Evolutionary conservation across 2,113 vertebrate species (phyloP).

Genomic region (Prinia subflava): DNA sequence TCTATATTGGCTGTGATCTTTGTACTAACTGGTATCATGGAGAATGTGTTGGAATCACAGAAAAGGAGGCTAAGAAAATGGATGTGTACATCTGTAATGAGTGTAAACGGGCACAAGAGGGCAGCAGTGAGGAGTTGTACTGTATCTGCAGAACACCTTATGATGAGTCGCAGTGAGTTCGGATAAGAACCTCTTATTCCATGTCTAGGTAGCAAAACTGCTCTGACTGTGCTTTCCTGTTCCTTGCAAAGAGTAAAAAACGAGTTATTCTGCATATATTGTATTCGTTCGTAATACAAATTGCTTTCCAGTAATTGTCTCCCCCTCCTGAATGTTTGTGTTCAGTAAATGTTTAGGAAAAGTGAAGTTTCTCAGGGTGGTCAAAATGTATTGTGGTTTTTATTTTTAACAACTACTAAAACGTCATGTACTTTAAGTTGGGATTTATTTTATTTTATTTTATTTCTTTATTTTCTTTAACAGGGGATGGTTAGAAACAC

Average conservation of each 20-base stretch:
- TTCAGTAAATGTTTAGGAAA: constrained; percentile 61
- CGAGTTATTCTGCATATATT: constrained; percentile 67
- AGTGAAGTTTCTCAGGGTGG: constrained; percentile 51
- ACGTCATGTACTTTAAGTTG: background rate
- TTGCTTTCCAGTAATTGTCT: constrained; percentile 63
- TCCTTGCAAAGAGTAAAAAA: constrained; percentile 64
- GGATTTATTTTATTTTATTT: background rate
- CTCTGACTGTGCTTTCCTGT: constrained; percentile 77
- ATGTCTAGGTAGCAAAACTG: constrained; percentile 79
- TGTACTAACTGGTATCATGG: constrained; percentile 99
- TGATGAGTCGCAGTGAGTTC: constrained; percentile 89
- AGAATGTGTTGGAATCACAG: constrained; percentile 97
- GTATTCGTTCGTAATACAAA: constrained; percentile 64
- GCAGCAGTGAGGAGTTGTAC: constrained; percentile 92
- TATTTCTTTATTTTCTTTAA: background rate
- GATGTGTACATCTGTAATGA: constrained; percentile 99
- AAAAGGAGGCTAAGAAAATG: constrained; percentile 99
- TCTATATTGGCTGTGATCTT: constrained; percentile 99
- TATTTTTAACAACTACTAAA: background rate
- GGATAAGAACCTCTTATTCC: constrained; percentile 80
- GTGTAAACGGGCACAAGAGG: constrained; percentile 97
- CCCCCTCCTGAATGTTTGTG: constrained; percentile 59
- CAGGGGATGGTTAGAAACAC: background rate
- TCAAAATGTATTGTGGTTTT: constrained; percentile 26
- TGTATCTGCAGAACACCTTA: constrained; percentile 90